Base-by-base conservation (phyloP, 1,140 invertebrate genomes). In the Procambarus clarkii region DNA sequence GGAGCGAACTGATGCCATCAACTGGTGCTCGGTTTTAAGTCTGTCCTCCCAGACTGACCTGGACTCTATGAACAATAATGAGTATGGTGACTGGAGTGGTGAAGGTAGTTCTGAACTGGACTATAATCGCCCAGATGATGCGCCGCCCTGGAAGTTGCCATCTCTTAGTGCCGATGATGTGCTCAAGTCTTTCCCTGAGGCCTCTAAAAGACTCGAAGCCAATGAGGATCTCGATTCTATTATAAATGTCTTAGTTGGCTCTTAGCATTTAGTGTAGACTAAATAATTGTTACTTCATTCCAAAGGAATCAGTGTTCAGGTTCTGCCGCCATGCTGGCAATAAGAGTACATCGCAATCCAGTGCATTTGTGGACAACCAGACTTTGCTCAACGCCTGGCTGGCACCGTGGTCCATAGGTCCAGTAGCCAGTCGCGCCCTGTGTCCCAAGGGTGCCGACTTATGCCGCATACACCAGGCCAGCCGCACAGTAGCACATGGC, bases 11-110 rank as follows among this genome's bases (percentile, higher is more conserved):
- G 85, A 88, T 48, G 92, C 84, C 91, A 98, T 98, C 94, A 98
- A 98, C 94, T 98, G 98, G 97, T 97, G 97, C 93, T 98, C 97
- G 54, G 97, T 98, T 92, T 95, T 98, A 69, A 98, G 97, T 93
- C 95, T 98, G 21, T 97, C 97, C 88, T 97, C 96, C 83, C 97
- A 97, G 93, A 97, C 97, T 85, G 97, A 97, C 93, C 95, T 98
- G 45, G 97, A 98, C 94, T 97, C 97, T 34, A 95, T 97, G 92
- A 97, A 97, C 94, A 97, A 97, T 95, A 97, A 97, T 94, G 94
- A 97, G 80, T 96, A 96, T 64, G 95, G 96, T 74, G 91, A 92
- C 64, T 93, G 93, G 83, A 92, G 93, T 95, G 95, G 54, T 60
- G 81, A 89, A 74, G 76, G 69, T 44, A 87, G 64, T 46, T 76